Conservation (phyloP, 1,140 invertebrate species). For the Akabosia matsudoensis region DNA sequence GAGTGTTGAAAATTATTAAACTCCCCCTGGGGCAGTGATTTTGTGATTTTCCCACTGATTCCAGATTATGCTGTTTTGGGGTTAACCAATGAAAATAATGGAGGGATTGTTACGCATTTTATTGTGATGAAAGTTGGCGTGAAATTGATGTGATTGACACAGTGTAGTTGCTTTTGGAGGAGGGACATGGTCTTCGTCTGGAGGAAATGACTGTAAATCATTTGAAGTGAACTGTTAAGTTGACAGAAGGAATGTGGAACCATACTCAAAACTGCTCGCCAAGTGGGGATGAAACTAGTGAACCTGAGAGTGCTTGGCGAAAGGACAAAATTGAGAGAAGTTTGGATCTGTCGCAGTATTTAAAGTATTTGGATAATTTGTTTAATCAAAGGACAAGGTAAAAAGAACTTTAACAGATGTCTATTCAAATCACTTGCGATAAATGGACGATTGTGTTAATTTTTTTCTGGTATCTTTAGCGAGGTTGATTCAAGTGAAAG, state of each 20-base stretch:
- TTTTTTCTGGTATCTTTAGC: constrained; percentile 7
- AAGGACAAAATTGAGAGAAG: constrained; percentile 31
- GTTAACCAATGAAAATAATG: neutral
- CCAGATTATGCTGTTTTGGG: neutral
- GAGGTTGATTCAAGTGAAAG: constrained; percentile 10
- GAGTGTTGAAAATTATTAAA: neutral
- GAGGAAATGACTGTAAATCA: neutral
- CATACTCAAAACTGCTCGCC: constrained; percentile 10
- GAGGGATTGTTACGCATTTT: neutral
- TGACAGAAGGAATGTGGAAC: constrained; percentile 15
- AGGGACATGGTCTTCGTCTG: neutral
- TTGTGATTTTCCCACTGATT: neutral
- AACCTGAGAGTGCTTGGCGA: neutral
- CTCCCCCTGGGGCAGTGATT: neutral
- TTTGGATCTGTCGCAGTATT: constrained; percentile 35
- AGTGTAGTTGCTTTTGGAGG: neutral
- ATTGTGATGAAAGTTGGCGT: no score
- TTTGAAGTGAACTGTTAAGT: neutral
- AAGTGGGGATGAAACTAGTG: neutral
- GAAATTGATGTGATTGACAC: neutral
- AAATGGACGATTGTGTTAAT: neutral
- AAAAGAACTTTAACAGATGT: neutral
- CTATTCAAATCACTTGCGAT: neutral
- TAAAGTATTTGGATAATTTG: constrained; percentile 40
- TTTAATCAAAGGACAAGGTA: constrained; percentile 39